A percentile compares a stretch with the other conserved stretches of the same genome.
Conservation (phyloP, 1,140 invertebrate species). For the Tetramorium parvispinum region DNA sequence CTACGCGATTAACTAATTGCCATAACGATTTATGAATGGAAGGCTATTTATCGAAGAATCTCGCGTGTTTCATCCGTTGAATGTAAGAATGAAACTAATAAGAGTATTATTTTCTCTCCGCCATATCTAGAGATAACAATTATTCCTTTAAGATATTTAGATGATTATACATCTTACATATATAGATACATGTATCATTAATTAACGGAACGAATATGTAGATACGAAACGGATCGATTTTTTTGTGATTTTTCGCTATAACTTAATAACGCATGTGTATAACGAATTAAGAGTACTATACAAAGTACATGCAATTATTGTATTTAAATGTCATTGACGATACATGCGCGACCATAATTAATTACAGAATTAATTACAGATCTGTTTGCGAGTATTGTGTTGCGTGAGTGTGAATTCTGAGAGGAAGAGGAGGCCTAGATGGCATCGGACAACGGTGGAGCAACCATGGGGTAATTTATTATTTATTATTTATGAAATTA, state of each 20-base stretch:
- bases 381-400: neutral
- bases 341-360: neutral
- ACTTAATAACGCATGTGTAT: neutral
- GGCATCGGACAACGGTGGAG: neutral
- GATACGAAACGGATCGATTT: neutral
- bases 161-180: neutral
- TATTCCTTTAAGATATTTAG: neutral
- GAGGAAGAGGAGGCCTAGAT: neutral
- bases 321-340: neutral
- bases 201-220: neutral
- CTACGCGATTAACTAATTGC: neutral
- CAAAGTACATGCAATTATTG: neutral
- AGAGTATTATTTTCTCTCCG: neutral
- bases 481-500: neutral
- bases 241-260: neutral
- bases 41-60: neutral
- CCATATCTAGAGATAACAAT: neutral
- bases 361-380: too few relatives aligned
- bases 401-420: neutral
- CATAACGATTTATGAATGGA: neutral
- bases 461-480: neutral
- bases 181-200: neutral
- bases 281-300: neutral
- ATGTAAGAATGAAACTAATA: neutral
- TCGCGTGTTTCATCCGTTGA: neutral